Evolutionary conservation across 2,888 invertebrate species (phyloP), one percentile per base, ranked within the genome.

Genomic region (Horisme vitalbata): DNA sequence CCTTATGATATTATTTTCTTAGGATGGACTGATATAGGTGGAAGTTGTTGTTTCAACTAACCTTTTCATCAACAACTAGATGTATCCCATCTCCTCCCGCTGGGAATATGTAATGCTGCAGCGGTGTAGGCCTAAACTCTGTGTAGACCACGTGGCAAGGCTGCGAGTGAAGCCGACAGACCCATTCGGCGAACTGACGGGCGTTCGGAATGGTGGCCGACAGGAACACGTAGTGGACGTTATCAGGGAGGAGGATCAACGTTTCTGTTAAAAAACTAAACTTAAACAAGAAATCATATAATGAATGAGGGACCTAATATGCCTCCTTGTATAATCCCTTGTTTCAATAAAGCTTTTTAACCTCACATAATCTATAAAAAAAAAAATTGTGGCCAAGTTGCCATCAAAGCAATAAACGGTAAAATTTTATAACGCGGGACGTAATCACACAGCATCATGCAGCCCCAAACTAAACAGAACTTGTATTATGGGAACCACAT

Each of bases 151-250:
- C 99, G 79, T 99, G 99, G 69, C 99, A 99, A 0, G 99, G 99
- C 87, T 99, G 96, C 49, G 96, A 95, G 82, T 99, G 99, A 27
- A 99, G 91, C 73, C 97, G 95, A 38, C 95, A 94, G n/a, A 97
- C 96, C 97, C 97, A 97, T 81, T 97, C 96, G 0, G 94, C 96
- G 78, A 97, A 97, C 85, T 99, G 99, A 2, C 97, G 91, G 2
- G 99, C 99, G 85, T 99, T 99, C 1, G 99, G 99, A 64, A 99
- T 99, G 0, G 99, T 99, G 7, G 99, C 99, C 0, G 99, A 99
- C 0, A 99, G 91, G 78, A 99, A 99, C 4, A 99, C 99, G 79
- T 98, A 99, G 76, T 98, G 98, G 0, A 99, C 99, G 72, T 97
- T 98, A 77, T 99, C 98, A 0, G 99, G 99, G 24, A 99, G 85